Evolutionary conservation across 2,797 vertebrate genomes (phyloP), one percentile per base, ranked within the genome.

Genomic region (Monodelphis domestica): DNA sequence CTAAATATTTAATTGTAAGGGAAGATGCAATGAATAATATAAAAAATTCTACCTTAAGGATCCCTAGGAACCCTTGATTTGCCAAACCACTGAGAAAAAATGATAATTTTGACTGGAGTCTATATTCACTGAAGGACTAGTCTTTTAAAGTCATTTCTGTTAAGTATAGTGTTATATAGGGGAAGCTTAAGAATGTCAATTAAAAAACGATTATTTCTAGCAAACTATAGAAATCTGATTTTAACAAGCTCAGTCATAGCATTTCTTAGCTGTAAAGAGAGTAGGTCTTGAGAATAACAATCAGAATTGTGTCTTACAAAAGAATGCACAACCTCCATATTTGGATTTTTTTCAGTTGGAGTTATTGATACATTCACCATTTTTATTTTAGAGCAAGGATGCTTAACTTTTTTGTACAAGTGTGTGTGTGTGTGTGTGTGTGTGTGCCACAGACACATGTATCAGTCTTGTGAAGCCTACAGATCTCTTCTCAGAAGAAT

Each of bases 141-240:
- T 9, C 12, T 78, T 78, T 78, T 70, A 38, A 70, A 78, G 21
- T 78, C 38, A 78, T 78, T 78, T 94, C 5, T 55, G 93, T 21
- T 84, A 88, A 94, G 93, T 92, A 91, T 63, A 63, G 54, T 91
- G 56, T 10, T 91, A 87, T 28, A 94, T 95, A 95, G 87, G 92
- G 93, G 92, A 97, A 93, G 0, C 24, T 92, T 38, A 63, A n/a
- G 3, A 53, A 53, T 63, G 54, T 53, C 90, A 94, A 89, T 84
- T 92, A 45, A 96, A 95, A 94, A 54, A 26, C 2, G 95, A 7
- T 14, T 89, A 89, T 92, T 92, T 54, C 89, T 94, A 91, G 88
- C 21, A 55, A 52, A 12, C 56, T 3, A 70, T 92, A 90, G 50
- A 95, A 94, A 94, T 95, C 54, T 90, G 26, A 95, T 28, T 94